Conservation (phyloP, 2,888 invertebrate species). For the Euplexia lucipara region DNA sequence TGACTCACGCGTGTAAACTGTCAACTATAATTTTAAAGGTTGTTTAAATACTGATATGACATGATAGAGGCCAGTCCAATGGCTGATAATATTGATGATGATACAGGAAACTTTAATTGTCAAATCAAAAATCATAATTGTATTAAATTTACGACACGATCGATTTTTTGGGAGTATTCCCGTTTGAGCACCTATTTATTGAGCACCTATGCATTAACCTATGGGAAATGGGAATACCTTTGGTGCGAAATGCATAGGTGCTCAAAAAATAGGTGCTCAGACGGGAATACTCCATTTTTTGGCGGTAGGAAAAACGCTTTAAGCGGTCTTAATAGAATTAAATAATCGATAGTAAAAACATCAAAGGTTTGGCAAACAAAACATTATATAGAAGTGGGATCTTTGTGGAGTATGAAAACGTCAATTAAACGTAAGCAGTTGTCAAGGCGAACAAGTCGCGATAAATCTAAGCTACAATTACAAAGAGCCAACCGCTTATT, state of each 20-base stretch:
- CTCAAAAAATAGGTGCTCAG: too few relatives aligned
- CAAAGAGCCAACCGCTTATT: slow-evolving; percentile 75
- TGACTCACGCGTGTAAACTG: slow-evolving; percentile 40
- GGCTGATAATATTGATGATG: slow-evolving; percentile 30
- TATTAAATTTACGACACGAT: not conserved
- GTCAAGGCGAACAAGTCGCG: slow-evolving; percentile 64
- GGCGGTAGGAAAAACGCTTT: not conserved
- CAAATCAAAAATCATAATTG: not conserved
- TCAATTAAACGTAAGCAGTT: slow-evolving; percentile 72
- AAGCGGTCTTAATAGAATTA: not conserved
- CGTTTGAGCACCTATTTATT: too few relatives aligned
- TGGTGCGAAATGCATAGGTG: too few relatives aligned
- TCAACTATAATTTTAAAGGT: slow-evolving; percentile 43
- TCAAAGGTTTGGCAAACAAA: not conserved
- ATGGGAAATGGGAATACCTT: too few relatives aligned
- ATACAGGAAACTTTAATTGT: slow-evolving; percentile 1
- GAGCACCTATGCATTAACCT: too few relatives aligned
- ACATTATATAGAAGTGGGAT: slow-evolving; percentile 18
- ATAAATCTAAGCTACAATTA: slow-evolving; percentile 72
- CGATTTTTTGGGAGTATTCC: too few relatives aligned
- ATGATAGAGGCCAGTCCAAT: slow-evolving; percentile 23
- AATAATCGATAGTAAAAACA: not conserved
- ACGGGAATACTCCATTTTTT: too few relatives aligned
- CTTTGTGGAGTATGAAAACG: slow-evolving; percentile 32
- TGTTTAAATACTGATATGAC: slow-evolving; percentile 46